Conservation (phyloP, 2,888 invertebrate species). For the Pseudoips prasinana region DNA sequence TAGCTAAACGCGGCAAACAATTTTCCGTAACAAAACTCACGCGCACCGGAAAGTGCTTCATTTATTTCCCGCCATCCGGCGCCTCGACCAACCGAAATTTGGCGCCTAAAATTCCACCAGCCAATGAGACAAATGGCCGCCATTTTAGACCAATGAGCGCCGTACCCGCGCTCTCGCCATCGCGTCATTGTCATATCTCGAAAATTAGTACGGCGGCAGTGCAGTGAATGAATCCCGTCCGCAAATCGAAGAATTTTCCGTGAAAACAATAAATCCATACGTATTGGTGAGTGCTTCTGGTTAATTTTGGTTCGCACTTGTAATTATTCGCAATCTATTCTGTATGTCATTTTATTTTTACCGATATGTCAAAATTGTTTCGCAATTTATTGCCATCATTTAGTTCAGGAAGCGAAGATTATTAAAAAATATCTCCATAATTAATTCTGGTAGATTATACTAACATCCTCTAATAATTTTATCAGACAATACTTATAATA, state of each 20-base stretch:
- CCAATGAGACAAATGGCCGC: constrained; percentile 73
- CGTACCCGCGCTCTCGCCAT: constrained; percentile 78
- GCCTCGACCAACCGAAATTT: constrained; percentile 80
- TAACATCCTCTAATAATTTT: constrained; percentile 15
- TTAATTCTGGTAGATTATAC: constrained; percentile 11
- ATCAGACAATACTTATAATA: constrained; percentile 9
- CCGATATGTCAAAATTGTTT: constrained; percentile 39
- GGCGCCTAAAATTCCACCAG: constrained; percentile 66
- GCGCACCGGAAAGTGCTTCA: constrained; percentile 70
- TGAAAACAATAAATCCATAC: constrained; percentile 57
- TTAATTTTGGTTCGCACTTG: constrained; percentile 18
- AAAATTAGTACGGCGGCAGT: constrained; percentile 78
- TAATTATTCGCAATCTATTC: constrained; percentile 29
- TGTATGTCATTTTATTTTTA: constrained; percentile 30
- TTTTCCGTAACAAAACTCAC: constrained; percentile 71
- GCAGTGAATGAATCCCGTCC: constrained; percentile 80
- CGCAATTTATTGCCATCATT: constrained; percentile 48
- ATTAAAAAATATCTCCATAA: constrained; percentile 19
- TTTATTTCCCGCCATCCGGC: constrained; percentile 78
- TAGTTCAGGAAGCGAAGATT: constrained; percentile 27
- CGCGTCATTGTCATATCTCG: constrained; percentile 80
- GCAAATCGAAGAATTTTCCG: constrained; percentile 75
- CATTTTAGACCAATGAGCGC: constrained; percentile 72
- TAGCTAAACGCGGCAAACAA: constrained; percentile 60
- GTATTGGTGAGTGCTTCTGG: constrained; percentile 54